Evolutionary conservation across 2,888 invertebrate species (phyloP), one percentile per base, ranked within the genome.

Genomic region (Aradus depressus): DNA sequence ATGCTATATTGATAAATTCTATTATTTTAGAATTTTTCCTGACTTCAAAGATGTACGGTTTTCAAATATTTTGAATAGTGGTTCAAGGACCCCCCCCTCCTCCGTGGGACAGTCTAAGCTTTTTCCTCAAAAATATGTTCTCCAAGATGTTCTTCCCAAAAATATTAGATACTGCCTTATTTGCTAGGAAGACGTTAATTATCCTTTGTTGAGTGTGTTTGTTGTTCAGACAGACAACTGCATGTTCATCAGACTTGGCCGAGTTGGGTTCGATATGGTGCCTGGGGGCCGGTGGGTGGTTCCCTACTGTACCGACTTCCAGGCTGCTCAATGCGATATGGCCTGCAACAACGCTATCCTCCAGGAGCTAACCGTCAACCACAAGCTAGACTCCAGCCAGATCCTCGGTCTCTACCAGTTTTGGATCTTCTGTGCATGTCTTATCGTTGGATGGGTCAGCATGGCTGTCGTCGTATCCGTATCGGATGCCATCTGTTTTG

Each of bases 401-500:
- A 47, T 47, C 2, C 23, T 53, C 2, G 12, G 37, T 5, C 50
- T 54, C 14, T 57, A 75, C 58, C 79, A 82, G 62, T 92, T 91
- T 64, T 85, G 87, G 80, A 64, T 83, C 57, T 85, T 91, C 63
- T 78, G 89, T 58, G 61, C 76, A 21, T 70, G 88, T 50, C 79
- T 88, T 67, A 74, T 85, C n/a, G 62, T 83, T 10, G 84, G 81
- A 52, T 91, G 90, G 83, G 70, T 84, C 21, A 82, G 84, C 2
- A 87, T 89, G 76, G 84, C 90, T 0, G 83, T 91, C 0, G 82
- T 86, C 2, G 84, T 90, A 16, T 88, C 86, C 57, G 77, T 93
- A 49, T 84, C 84, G 2, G 93, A 95, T 71, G 84, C 91, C 0
- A 85, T 92, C 55, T 90, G 90, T 64, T 90, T 91, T 66, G 79